These are phyloP conservation scores for Euthynnus affinis DNA, from an alignment of 2,797 vertebrate species.

Conservation along the genomic window DNA sequence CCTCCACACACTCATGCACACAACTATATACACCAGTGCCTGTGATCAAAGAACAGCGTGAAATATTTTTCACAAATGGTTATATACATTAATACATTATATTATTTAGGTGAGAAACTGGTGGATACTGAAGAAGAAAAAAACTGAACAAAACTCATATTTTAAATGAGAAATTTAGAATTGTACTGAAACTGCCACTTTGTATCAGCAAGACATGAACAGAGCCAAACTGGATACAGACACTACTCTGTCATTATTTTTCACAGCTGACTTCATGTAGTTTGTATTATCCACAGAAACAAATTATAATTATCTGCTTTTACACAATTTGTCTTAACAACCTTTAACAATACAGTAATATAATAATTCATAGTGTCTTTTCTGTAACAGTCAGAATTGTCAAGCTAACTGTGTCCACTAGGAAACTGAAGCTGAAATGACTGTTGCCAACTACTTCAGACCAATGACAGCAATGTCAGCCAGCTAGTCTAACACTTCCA, in stretches of 20 bases:
- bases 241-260: background rate
- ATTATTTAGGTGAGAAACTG: no score
- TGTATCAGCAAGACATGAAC: background rate
- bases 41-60: background rate
- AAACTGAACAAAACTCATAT: no score
- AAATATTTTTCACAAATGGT: background rate
- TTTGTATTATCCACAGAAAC: background rate
- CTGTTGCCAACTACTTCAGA: no score
- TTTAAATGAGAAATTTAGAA: background rate
- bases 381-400: no score
- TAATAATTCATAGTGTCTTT: no score
- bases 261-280: background rate
- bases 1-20: slow-evolving; percentile 12
- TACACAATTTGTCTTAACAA: background rate
- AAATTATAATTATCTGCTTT: background rate
- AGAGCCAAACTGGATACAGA: background rate
- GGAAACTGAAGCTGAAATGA: no score
- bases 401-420: no score
- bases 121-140: no score
- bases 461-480: no score
- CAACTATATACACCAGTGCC: background rate
- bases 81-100: background rate
- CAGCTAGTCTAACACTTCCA: no score
- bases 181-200: background rate
- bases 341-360: no score